Conservation (phyloP, 2,797 vertebrate genomes). For the Cyprinella venusta region DNA sequence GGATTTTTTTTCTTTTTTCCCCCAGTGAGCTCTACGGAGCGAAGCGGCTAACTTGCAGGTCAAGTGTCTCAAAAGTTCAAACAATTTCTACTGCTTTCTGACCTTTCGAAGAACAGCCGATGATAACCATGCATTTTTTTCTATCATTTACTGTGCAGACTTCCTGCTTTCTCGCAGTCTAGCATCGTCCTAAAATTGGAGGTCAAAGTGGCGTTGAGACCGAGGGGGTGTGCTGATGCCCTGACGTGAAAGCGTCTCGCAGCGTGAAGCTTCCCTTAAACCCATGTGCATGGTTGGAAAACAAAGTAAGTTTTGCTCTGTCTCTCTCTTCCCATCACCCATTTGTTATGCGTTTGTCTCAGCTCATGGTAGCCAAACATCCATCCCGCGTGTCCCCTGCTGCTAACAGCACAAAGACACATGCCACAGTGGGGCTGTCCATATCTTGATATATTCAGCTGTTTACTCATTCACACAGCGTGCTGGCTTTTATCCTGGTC, state of each 20-base stretch:
- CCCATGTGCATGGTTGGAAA: slow-evolving; percentile 15
- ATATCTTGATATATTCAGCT: slow-evolving; percentile 47
- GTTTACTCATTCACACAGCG: slow-evolving; percentile 75
- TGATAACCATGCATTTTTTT: background rate
- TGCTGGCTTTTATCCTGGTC: slow-evolving; percentile 47
- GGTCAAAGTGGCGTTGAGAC: background rate
- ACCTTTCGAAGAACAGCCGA: background rate
- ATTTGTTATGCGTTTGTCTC: slow-evolving; percentile 39
- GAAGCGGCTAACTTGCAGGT: background rate
- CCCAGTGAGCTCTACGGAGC: background rate
- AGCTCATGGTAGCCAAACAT: slow-evolving; percentile 43
- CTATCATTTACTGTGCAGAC: background rate
- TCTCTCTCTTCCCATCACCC: slow-evolving; percentile 21
- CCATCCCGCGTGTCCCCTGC: slow-evolving; percentile 15
- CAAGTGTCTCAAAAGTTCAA: background rate
- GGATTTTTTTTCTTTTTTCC: background rate
- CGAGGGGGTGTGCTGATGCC: background rate
- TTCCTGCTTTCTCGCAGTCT: background rate
- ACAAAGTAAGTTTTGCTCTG: slow-evolving; percentile 14
- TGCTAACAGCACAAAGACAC: slow-evolving; percentile 60
- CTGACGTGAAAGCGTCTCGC: background rate
- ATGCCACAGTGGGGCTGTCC: slow-evolving; percentile 67
- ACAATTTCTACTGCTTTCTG: background rate
- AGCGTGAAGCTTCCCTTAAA: slow-evolving; percentile 8
- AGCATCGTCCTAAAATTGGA: background rate